Conservation (phyloP, 1,140 invertebrate species). For the Chymomyza costata region DNA sequence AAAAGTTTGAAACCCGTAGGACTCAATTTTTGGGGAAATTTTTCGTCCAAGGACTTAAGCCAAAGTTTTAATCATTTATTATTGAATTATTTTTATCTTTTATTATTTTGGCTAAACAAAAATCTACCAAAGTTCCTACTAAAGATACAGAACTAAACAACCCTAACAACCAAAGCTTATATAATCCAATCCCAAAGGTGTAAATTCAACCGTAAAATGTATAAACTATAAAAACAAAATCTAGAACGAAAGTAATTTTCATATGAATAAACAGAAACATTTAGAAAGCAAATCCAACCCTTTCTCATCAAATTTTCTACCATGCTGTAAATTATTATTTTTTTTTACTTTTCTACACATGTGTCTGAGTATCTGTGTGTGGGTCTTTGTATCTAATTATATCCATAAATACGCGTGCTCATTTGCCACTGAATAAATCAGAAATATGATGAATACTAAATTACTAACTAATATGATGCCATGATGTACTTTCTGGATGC, state of each 20-base stretch:
- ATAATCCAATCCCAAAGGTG: slow-evolving; percentile 49
- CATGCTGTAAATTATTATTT: slow-evolving; percentile 5
- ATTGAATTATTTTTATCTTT: too few relatives aligned
- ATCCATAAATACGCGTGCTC: slow-evolving; percentile 64
- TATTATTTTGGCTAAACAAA: too few relatives aligned
- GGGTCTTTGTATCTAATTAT: slow-evolving; percentile 45
- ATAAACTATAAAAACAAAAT: slow-evolving; percentile 45
- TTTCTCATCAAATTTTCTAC: slow-evolving; percentile 20
- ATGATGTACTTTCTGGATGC: too few relatives aligned
- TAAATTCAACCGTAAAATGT: slow-evolving; percentile 41
- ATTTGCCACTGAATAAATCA: slow-evolving; percentile 70
- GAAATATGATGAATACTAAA: slow-evolving; percentile 71
- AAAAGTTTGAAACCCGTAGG: too few relatives aligned
- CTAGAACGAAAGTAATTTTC: slow-evolving; percentile 39
- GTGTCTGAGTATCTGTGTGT: slow-evolving; percentile 12
- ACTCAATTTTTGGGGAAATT: too few relatives aligned
- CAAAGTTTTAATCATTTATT: too few relatives aligned
- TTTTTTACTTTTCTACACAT: slow-evolving; percentile 11
- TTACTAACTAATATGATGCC: slow-evolving; percentile 35
- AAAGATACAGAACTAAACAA: too few relatives aligned
- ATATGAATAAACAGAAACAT: slow-evolving; percentile 54
- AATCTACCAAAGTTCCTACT: too few relatives aligned
- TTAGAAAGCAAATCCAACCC: slow-evolving; percentile 10
- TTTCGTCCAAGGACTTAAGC: too few relatives aligned
- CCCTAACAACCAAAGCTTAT: too few relatives aligned